These are phyloP conservation scores for Rhabdornis inornatus DNA, from an alignment of 2,113 vertebrate genomes.

Conservation along the genomic window DNA sequence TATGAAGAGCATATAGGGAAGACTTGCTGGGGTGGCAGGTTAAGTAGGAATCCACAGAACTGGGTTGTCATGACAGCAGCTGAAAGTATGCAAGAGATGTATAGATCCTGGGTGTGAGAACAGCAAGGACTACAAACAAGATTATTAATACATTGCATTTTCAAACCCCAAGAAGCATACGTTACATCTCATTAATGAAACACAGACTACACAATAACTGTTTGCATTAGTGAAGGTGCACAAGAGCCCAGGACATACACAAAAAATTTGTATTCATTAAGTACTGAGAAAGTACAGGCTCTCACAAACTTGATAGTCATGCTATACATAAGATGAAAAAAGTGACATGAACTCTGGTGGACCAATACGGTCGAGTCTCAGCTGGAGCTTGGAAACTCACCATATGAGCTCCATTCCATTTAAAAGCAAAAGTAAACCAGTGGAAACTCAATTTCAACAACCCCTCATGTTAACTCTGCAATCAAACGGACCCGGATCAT, in stretches of 20 bases:
- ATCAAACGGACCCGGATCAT: neutral
- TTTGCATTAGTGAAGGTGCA: neutral
- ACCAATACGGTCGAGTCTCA: neutral
- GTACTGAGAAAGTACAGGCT: neutral
- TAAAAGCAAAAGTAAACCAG: neutral
- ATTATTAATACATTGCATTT: constrained; percentile 10
- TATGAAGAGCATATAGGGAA: constrained; percentile 47
- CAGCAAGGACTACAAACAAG: constrained; percentile 33
- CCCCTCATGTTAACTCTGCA: neutral
- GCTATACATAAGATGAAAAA: neutral
- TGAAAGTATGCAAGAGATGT: constrained; percentile 54
- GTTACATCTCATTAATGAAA: neutral
- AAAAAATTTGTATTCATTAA: neutral
- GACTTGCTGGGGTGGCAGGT: constrained; percentile 60
- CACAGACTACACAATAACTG: neutral
- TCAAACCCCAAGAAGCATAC: constrained; percentile 15
- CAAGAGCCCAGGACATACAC: neutral
- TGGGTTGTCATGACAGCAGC: constrained; percentile 67
- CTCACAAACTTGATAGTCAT: neutral
- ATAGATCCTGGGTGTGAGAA: constrained; percentile 44
- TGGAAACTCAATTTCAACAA: neutral
- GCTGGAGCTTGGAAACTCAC: neutral
- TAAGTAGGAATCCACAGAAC: constrained; percentile 60
- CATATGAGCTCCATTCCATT: neutral
- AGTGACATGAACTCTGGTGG: neutral